Evolutionary conservation across 2,113 vertebrate genomes (phyloP).

Genomic region (Semicossyphus pulcher): DNA sequence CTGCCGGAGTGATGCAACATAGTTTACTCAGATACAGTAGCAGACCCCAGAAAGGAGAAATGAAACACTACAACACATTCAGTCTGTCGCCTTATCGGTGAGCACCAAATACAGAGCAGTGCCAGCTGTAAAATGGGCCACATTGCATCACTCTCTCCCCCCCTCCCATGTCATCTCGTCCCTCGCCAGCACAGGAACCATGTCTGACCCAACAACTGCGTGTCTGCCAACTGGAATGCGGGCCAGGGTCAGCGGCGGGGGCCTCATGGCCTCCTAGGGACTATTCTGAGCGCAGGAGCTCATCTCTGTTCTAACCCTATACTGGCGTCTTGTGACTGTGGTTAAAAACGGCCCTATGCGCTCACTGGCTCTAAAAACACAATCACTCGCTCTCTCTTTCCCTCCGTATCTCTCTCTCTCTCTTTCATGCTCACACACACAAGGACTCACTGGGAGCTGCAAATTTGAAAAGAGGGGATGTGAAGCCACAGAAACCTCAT

Average conservation of each 20-base stretch:
- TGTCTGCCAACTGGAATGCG: slow-evolving; percentile 82
- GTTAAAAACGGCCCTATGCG: slow-evolving; percentile 78
- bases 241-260: slow-evolving; percentile 76
- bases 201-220: slow-evolving; percentile 81
- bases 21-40: slow-evolving; percentile 6
- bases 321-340: slow-evolving; percentile 83
- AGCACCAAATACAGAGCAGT: slow-evolving; percentile 59
- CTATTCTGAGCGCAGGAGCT: slow-evolving; percentile 84
- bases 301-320: slow-evolving; percentile 81
- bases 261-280: slow-evolving; percentile 75
- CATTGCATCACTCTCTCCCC: slow-evolving; percentile 62
- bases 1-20: slow-evolving; percentile 9
- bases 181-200: slow-evolving; percentile 69
- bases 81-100: slow-evolving; percentile 63
- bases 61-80: slow-evolving; percentile 28
- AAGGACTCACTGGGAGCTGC: slow-evolving; percentile 31
- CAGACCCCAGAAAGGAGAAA: slow-evolving; percentile 10
- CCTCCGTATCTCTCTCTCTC: background rate
- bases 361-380: slow-evolving; percentile 67
- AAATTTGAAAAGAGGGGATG: slow-evolving; percentile 44
- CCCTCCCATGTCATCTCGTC: slow-evolving; percentile 61
- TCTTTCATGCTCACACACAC: slow-evolving; percentile 3
- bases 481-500: slow-evolving; percentile 45
- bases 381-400: slow-evolving; percentile 42
- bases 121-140: slow-evolving; percentile 68